phyloP scores from a whole-genome alignment of 2,888 invertebrate genomes.

The Drosophila neotestacea region DNA sequence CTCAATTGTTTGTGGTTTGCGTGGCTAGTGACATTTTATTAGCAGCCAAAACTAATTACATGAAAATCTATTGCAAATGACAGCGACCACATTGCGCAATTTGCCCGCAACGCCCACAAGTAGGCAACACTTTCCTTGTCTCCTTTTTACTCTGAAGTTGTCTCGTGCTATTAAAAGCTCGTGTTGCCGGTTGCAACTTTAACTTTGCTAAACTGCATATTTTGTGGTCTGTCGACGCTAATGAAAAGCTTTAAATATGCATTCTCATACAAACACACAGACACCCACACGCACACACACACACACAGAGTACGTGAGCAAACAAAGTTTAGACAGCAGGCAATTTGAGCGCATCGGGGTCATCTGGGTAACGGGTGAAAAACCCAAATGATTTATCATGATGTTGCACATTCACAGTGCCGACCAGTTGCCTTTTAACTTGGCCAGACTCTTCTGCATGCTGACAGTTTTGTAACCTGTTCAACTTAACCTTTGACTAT shows the following conservation, averaged over 20 bases:
- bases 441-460: slow-evolving; percentile 30
- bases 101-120: slow-evolving; percentile 40
- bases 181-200: slow-evolving; percentile 12
- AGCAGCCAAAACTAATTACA: slow-evolving; percentile 68
- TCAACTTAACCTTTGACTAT: slow-evolving; percentile 44
- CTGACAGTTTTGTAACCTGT: slow-evolving; percentile 55
- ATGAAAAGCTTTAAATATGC: slow-evolving; percentile 48
- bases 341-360: slow-evolving; percentile 37
- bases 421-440: slow-evolving; percentile 40
- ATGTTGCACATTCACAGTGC: slow-evolving; percentile 39
- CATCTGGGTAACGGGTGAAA: slow-evolving; percentile 30
- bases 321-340: slow-evolving; percentile 19
- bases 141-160: neutral
- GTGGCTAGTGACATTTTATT: slow-evolving; percentile 64
- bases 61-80: slow-evolving; percentile 57
- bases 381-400: slow-evolving; percentile 52
- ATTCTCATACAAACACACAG: slow-evolving; percentile 10
- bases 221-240: slow-evolving; percentile 27
- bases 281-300: slow-evolving; percentile 1
- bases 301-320: neutral
- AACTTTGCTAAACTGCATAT: slow-evolving; percentile 25
- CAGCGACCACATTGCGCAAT: slow-evolving; percentile 54
- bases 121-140: slow-evolving; percentile 47
- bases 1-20: slow-evolving; percentile 61
- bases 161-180: slow-evolving; percentile 18